Percentiles rank a stretch among this genome's conserved stretches.
These are phyloP conservation scores for Aurelia aurita complex sp. Pacific DNA, from an alignment of 30 jellyfish, hydroid and myxozoan species.

Conservation along the genomic window DNA sequence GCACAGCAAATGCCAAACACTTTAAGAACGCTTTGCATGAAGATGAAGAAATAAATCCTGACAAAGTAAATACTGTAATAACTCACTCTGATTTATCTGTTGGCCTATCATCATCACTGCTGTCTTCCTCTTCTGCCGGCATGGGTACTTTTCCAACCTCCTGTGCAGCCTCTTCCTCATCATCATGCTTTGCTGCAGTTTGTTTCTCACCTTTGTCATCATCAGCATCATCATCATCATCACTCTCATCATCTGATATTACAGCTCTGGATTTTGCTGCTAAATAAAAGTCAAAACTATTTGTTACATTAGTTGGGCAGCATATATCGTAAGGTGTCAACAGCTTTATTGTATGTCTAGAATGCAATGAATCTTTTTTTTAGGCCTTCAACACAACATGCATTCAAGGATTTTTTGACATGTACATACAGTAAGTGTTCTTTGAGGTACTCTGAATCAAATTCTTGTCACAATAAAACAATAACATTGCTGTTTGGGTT, in stretches of 20 bases:
- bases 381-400: too few relatives aligned
- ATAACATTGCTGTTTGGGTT: too few relatives aligned
- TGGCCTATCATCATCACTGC: conserved; percentile 60
- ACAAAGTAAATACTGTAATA: not conserved
- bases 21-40: too few relatives aligned
- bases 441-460: too few relatives aligned
- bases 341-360: too few relatives aligned
- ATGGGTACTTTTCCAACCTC: conserved; percentile 47
- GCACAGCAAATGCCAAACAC: too few relatives aligned
- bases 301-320: not conserved
- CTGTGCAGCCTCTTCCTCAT: conserved; percentile 27
- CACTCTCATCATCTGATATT: conserved; percentile 46
- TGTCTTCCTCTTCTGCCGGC: conserved; percentile 61
- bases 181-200: conserved; percentile 5
- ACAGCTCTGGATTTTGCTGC: conserved; percentile 36
- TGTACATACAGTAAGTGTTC: too few relatives aligned
- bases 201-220: not conserved
- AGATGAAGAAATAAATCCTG: too few relatives aligned
- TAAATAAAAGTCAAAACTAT: not conserved
- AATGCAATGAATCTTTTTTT: too few relatives aligned
- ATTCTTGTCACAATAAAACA: too few relatives aligned
- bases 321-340: too few relatives aligned
- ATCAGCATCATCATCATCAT: conserved; percentile 32
- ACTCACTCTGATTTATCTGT: conserved; percentile 18
- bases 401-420: too few relatives aligned